Conservation (phyloP, 1,140 invertebrate genomes). For the Eriocheir sinensis region DNA sequence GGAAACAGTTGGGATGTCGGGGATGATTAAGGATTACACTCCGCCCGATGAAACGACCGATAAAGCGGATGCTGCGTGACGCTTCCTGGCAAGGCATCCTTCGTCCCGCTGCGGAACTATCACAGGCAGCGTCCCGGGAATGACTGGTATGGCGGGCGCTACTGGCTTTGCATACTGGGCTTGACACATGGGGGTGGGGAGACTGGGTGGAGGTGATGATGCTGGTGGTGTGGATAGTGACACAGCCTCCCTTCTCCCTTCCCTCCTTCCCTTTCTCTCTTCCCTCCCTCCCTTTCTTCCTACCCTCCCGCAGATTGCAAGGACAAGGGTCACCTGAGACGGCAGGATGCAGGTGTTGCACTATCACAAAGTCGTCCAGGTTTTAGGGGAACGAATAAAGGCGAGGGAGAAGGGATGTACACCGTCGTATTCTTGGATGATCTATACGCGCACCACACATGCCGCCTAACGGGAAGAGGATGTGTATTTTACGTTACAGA, state of each 20-base stretch:
- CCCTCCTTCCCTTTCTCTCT: background rate
- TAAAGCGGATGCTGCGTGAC: slow-evolving; percentile 11
- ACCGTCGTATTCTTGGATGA: background rate
- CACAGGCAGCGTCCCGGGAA: background rate
- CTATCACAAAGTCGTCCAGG: background rate
- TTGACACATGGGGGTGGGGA: background rate
- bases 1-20: slow-evolving; percentile 3
- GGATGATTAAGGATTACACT: slow-evolving; percentile 25
- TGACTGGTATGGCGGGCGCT: background rate
- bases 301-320: background rate
- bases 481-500: background rate
- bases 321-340: background rate
- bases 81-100: background rate
- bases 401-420: background rate
- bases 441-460: background rate
- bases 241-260: background rate
- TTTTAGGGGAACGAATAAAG: background rate
- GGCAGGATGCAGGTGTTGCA: background rate
- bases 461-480: background rate
- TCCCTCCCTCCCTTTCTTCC: too few species aligned
- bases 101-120: background rate
- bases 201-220: too few species aligned
- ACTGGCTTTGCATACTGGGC: background rate
- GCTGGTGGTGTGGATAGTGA: too few species aligned
- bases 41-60: background rate